A percentile compares a stretch with the other conserved stretches of the same genome.
Evolutionary conservation across 2,113 vertebrate genomes (phyloP).

Genomic region (Gallinago media): DNA sequence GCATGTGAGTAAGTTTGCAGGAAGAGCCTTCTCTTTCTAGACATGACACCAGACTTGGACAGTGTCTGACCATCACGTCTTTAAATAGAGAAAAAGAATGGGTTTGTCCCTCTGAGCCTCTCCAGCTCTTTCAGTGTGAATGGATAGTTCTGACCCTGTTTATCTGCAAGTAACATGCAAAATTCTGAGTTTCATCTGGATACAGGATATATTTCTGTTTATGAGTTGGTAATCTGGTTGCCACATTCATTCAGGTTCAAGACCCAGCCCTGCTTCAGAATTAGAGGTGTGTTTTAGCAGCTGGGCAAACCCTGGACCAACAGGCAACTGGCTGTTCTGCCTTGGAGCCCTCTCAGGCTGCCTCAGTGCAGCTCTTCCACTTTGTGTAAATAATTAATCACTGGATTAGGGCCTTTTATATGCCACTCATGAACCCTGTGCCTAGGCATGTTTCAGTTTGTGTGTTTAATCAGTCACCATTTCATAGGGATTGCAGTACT

Average conservation of each 20-base stretch:
- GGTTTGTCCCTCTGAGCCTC: not conserved
- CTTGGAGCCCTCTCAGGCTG: not conserved
- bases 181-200: not conserved
- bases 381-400: not conserved
- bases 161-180: fast-evolving
- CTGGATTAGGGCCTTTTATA: not conserved
- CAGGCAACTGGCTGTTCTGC: not conserved
- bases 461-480: not conserved
- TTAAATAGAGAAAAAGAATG: not conserved
- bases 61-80: not conserved
- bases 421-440: not conserved
- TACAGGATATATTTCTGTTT: not conserved
- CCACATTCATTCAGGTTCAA: not conserved
- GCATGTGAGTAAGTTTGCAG: not conserved
- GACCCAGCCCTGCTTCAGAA: not conserved
- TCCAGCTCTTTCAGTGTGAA: not conserved
- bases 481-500: not conserved
- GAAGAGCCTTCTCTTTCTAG: not conserved
- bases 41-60: not conserved
- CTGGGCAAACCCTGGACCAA: not conserved
- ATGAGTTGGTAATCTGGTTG: not conserved
- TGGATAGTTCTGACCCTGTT: not conserved
- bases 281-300: not conserved
- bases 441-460: not conserved
- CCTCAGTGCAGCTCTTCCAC: not conserved